Percentiles rank a stretch among this genome's conserved stretches.
phyloP scores from a whole-genome alignment of 2,888 invertebrate species.

The Pardosa pseudoannulata region DNA sequence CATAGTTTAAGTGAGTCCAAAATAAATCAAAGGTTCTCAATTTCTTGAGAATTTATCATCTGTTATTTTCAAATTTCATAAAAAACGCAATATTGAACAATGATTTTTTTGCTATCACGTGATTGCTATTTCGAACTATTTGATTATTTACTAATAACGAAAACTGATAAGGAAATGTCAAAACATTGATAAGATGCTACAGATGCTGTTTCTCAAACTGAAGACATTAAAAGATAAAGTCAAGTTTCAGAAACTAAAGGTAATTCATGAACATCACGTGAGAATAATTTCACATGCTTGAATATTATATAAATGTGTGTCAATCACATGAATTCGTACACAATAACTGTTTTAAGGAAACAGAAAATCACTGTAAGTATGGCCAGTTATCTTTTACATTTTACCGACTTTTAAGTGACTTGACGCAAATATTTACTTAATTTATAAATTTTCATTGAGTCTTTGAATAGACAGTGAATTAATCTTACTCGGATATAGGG shows the following conservation, averaged over 20 bases:
- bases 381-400: background rate
- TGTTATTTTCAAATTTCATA: no score
- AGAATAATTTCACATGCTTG: conserved; percentile 28
- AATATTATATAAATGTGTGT: background rate
- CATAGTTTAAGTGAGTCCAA: no score
- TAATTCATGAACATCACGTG: conserved; percentile 27
- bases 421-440: no score
- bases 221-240: background rate
- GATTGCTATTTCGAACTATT: no score
- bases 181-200: background rate
- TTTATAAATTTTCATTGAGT: no score
- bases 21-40: no score
- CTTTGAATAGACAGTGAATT: no score
- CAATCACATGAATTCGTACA: background rate
- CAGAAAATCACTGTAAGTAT: background rate
- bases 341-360: background rate
- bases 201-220: conserved; percentile 33
- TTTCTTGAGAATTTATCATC: no score
- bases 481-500: no score
- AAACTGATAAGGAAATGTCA: background rate
- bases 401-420: no score
- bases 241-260: background rate
- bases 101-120: no score
- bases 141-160: background rate
- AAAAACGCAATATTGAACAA: no score